Conservation (phyloP, 2,797 vertebrate genomes). For the Psittacula echo region DNA sequence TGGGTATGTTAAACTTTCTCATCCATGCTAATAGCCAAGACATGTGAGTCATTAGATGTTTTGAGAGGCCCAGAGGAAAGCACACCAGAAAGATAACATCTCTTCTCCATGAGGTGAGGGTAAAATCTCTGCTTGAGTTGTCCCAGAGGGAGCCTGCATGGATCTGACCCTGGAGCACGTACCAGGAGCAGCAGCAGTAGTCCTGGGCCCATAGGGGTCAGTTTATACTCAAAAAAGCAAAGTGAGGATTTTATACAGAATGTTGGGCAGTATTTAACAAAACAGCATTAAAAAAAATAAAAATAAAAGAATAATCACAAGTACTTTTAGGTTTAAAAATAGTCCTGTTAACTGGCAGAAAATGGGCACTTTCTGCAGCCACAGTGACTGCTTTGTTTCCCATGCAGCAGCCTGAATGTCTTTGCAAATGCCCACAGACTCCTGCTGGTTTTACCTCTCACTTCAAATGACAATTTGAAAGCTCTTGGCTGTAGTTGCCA, state of each 20-base stretch:
- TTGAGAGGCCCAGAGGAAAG: background rate
- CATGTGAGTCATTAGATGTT: background rate
- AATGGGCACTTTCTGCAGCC: background rate
- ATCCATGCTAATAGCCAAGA: background rate
- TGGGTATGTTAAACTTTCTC: background rate
- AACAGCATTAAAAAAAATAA: background rate
- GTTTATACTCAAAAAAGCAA: background rate
- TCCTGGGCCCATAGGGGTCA: background rate
- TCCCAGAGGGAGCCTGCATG: background rate
- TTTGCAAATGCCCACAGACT: conserved; percentile 12
- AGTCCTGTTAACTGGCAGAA: background rate
- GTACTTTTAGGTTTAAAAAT: background rate
- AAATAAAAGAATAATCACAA: background rate
- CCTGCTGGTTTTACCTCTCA: conserved; percentile 3
- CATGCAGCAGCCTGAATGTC: background rate
- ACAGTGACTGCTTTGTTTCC: background rate
- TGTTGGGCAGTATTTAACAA: background rate
- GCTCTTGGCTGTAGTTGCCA: background rate
- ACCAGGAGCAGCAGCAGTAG: background rate
- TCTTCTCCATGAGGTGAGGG: background rate
- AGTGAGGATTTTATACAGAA: background rate
- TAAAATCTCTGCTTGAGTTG: background rate
- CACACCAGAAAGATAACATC: background rate
- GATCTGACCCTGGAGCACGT: background rate
- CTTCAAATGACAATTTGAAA: background rate